phyloP scores from a whole-genome alignment of 2,888 invertebrate genomes.

The Melinaea menophilus region DNA sequence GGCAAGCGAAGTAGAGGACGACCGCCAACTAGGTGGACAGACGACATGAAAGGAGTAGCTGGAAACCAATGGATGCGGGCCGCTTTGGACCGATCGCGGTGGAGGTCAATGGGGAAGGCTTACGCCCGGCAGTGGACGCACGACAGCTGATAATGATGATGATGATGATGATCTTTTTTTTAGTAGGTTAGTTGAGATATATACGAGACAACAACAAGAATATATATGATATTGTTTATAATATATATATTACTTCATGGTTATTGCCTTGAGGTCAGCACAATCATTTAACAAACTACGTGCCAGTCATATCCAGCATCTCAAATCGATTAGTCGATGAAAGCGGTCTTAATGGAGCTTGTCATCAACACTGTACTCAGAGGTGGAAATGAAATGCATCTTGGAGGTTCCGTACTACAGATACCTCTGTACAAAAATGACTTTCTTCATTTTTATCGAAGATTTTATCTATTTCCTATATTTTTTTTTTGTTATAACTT shows the following conservation, averaged over 20 bases:
- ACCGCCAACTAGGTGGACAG: no score
- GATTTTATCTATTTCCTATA: not conserved
- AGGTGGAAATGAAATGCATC: slow-evolving; percentile 22
- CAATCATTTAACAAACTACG: not conserved
- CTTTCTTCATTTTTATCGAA: not conserved
- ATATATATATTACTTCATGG: not conserved
- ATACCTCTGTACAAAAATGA: not conserved
- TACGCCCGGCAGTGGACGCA: no score
- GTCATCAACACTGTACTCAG: slow-evolving; percentile 25
- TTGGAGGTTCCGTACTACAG: not conserved
- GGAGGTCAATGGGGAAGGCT: no score
- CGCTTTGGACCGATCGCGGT: no score
- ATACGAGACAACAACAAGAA: no score
- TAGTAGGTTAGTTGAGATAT: not conserved
- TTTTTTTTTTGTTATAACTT: no score
- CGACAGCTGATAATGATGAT: no score
- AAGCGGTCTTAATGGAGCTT: slow-evolving; percentile 26
- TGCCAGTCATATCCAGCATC: not conserved
- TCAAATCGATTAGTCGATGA: slow-evolving; percentile 17
- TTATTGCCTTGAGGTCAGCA: not conserved
- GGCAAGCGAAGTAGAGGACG: no score
- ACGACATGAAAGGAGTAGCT: no score
- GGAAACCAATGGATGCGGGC: no score
- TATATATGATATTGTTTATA: not conserved
- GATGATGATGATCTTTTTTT: no score